These are phyloP conservation scores for Baronia brevicornis DNA, from an alignment of 2,888 invertebrate species.

Conservation along the genomic window DNA sequence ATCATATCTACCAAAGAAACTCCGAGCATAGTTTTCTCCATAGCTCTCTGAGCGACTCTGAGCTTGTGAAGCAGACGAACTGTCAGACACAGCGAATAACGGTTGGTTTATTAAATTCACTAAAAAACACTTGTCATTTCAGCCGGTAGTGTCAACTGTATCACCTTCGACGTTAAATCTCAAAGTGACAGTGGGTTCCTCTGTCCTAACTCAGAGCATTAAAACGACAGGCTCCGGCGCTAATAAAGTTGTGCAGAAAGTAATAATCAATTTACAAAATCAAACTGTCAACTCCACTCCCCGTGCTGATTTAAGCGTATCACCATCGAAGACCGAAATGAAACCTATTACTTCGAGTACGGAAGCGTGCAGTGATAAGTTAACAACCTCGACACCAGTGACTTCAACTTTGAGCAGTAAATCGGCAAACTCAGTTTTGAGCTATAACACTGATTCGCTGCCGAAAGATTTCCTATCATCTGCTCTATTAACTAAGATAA, in stretches of 20 bases:
- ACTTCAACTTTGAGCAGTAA: conserved; percentile 10
- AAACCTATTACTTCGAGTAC: too few relatives aligned
- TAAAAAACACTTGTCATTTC: conserved; percentile 20
- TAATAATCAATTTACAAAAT: conserved; percentile 7
- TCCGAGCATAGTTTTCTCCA: too few relatives aligned
- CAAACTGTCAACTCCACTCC: not conserved
- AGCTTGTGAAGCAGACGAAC: too few relatives aligned
- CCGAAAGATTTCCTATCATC: conserved; percentile 36
- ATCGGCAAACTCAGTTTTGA: conserved; percentile 20
- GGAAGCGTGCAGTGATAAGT: too few relatives aligned
- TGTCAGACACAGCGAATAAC: too few relatives aligned
- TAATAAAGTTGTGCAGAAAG: conserved; percentile 12
- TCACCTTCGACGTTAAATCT: conserved; percentile 34
- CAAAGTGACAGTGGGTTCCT: conserved; percentile 45
- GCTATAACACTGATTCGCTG: conserved; percentile 29
- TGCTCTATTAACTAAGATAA: conserved; percentile 21
- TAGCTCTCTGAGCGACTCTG: too few relatives aligned
- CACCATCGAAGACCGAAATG: too few relatives aligned
- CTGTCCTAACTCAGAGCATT: conserved; percentile 42
- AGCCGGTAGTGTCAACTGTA: conserved; percentile 25
- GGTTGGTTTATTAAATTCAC: too few relatives aligned
- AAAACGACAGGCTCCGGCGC: conserved; percentile 27
- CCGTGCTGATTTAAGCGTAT: too few relatives aligned
- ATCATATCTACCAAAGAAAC: too few relatives aligned
- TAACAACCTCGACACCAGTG: not conserved